A percentile compares a stretch with the other conserved stretches of the same genome.
Evolutionary conservation across 2,797 vertebrate species (phyloP).

Genomic region (Botia almorhae): DNA sequence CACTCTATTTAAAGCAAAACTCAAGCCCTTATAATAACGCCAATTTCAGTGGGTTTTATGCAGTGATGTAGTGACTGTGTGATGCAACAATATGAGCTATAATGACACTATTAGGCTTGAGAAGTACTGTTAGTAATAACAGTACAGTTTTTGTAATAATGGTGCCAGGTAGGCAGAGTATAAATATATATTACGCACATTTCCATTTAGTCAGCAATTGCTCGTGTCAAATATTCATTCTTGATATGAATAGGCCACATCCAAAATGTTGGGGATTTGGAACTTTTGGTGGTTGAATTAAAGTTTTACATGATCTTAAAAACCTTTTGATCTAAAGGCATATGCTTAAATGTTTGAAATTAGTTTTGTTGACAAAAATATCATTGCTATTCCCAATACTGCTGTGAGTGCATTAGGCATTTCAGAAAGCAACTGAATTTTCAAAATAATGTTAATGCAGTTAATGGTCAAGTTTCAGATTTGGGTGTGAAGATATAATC

Average conservation of each 20-base stretch:
- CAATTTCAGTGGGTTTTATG: constrained; percentile 2
- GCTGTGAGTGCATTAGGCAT: not conserved
- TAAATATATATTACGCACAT: not conserved
- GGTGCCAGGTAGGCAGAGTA: not conserved
- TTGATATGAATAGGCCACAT: too few relatives aligned
- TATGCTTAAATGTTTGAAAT: not conserved
- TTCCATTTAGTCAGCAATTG: not conserved
- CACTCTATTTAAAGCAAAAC: not conserved
- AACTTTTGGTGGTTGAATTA: too few relatives aligned
- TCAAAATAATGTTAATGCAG: not conserved
- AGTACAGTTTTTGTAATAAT: not conserved
- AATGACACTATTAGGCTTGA: not conserved
- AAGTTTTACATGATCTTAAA: not conserved
- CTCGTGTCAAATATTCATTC: not conserved
- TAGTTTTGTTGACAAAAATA: too few relatives aligned
- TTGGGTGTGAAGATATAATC: constrained; percentile 3
- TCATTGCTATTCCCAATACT: not conserved
- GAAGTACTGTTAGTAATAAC: not conserved
- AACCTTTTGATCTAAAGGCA: not conserved
- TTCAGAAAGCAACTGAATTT: not conserved
- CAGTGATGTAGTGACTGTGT: not conserved
- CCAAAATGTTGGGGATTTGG: too few relatives aligned
- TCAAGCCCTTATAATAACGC: not conserved
- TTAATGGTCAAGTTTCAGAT: not conserved
- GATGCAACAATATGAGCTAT: not conserved